Conservation (phyloP, 35 echinoderm and acorn worm species). For the Chiridota heheva region DNA sequence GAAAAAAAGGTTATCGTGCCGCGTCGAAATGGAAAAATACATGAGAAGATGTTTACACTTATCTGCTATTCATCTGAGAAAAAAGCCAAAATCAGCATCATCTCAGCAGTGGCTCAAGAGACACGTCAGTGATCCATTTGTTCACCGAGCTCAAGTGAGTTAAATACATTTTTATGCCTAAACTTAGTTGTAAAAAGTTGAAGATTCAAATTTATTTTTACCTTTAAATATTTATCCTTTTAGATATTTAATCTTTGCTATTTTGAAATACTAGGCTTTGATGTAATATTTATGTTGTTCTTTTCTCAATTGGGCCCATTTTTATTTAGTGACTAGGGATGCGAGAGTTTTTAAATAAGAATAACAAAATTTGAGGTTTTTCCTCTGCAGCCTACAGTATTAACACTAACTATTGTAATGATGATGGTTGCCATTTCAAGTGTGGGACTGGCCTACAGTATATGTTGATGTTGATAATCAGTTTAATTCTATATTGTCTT, state of each 20-base stretch:
- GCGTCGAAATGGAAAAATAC: no score
- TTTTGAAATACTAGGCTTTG: neutral
- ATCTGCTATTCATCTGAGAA: neutral
- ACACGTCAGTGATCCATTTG: constrained; percentile 71
- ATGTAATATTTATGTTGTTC: neutral
- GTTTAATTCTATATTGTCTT: no score
- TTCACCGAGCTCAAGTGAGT: constrained; percentile 62
- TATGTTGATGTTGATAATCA: no score
- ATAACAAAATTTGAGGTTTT: no score
- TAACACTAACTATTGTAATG: no score
- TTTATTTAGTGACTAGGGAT: neutral
- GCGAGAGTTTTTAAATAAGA: no score
- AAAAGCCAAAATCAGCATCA: constrained; percentile 33
- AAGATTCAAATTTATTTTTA: neutral
- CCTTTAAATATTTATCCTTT: neutral
- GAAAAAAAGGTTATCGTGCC: no score
- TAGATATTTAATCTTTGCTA: neutral
- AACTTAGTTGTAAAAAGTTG: neutral
- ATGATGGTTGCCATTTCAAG: no score
- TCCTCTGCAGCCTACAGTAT: no score
- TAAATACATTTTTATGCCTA: neutral
- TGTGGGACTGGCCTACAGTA: no score
- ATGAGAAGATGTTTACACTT: no score
- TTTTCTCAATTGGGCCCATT: neutral
- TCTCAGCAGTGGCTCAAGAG: constrained; percentile 74